phyloP scores from a whole-genome alignment of 2,797 vertebrate genomes.

The Lateolabrax maculatus region DNA sequence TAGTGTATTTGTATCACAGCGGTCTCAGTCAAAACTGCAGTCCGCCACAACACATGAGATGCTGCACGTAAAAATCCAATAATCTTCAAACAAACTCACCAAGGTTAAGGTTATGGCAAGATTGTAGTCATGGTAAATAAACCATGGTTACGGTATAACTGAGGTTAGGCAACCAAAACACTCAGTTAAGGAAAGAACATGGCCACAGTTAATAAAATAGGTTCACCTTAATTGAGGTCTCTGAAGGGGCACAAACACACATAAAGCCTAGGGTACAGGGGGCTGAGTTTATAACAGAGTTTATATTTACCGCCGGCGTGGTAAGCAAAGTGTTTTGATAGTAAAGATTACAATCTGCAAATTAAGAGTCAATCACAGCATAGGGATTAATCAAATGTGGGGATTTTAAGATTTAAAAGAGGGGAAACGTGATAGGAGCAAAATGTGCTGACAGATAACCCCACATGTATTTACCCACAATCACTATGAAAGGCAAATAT shows the following conservation, averaged over 20 bases:
- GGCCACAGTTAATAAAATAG: too few species aligned
- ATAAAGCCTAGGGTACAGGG: too few species aligned
- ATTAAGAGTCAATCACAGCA: not conserved
- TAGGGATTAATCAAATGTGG: slow-evolving; percentile 13
- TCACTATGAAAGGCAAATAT: not conserved
- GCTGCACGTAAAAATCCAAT: not conserved
- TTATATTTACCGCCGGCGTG: not conserved
- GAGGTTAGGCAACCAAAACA: too few species aligned
- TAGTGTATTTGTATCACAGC: not conserved
- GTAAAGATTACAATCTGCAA: not conserved
- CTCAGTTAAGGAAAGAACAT: too few species aligned
- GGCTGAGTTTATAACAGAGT: too few species aligned
- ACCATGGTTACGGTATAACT: too few species aligned
- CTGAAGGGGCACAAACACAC: too few species aligned
- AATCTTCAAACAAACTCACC: not conserved
- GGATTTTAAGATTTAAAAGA: slow-evolving; percentile 23
- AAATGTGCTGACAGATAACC: slow-evolving; percentile 12
- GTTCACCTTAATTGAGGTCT: too few species aligned
- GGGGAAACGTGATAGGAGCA: slow-evolving; percentile 8
- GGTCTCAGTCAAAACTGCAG: not conserved
- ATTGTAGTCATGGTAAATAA: too few species aligned
- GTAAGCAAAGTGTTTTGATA: not conserved
- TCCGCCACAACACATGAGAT: not conserved
- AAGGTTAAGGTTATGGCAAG: too few species aligned
- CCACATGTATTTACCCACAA: slow-evolving; percentile 5